Evolutionary conservation across 1,140 invertebrate species (phyloP).

Genomic region (Leptopilina boulardi): DNA sequence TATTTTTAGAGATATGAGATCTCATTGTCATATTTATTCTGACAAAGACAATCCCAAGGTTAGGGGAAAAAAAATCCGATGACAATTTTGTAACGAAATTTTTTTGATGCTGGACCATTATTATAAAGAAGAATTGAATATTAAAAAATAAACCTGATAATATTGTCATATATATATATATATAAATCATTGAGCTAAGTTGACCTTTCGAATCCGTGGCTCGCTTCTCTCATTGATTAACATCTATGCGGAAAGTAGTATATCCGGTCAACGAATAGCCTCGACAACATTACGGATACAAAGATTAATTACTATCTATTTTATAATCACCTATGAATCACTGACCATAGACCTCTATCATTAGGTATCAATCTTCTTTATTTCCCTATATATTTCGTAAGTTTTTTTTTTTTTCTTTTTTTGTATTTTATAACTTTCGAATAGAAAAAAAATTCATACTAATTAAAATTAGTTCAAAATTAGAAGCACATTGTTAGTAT

Average conservation of each 20-base stretch:
- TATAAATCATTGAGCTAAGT: not conserved
- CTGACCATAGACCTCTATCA: not conserved
- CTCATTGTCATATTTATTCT: constrained; percentile 17
- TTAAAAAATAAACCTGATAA: not conserved
- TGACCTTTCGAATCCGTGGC: not conserved
- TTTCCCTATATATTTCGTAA: not conserved
- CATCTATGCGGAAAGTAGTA: not conserved
- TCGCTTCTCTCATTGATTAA: not conserved
- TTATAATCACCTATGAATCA: constrained; percentile 12
- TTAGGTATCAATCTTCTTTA: not conserved
- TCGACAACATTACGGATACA: not conserved
- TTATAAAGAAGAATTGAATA: not conserved
- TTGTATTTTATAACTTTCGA: not conserved
- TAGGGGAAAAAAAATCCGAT: not conserved
- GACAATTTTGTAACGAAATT: not conserved
- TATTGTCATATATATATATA: not conserved
- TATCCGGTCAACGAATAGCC: constrained; percentile 10
- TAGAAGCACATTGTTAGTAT: no score
- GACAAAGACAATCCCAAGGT: not conserved
- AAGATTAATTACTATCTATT: not conserved
- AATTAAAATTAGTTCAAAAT: no score
- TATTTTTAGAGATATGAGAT: constrained; percentile 12
- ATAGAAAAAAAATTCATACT: no score
- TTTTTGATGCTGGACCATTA: not conserved
- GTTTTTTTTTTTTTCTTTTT: not conserved